phyloP scores from a whole-genome alignment of 2,797 vertebrate genomes.

The Ispidina picta region DNA sequence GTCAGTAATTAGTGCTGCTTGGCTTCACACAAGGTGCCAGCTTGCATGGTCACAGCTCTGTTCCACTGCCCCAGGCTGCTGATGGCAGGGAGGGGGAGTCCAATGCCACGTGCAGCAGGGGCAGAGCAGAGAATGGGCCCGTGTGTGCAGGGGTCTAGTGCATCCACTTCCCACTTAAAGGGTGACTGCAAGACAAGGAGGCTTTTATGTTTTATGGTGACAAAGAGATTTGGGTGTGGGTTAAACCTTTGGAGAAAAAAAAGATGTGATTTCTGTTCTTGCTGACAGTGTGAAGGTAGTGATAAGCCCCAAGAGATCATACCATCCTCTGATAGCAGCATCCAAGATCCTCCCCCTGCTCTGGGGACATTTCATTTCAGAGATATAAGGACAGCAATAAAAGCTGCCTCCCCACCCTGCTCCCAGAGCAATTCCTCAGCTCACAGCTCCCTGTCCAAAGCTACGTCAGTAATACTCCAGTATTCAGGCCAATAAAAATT shows the following conservation, averaged over 20 bases:
- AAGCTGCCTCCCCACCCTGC: slow-evolving; percentile 13
- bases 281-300: background rate
- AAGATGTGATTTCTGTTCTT: background rate
- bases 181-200: background rate
- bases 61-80: background rate
- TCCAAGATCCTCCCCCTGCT: background rate
- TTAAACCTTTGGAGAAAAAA: background rate
- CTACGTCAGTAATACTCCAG: slow-evolving; percentile 13
- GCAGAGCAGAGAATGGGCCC: background rate
- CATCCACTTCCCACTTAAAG: background rate
- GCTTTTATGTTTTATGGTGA: background rate
- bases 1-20: background rate
- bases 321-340: background rate
- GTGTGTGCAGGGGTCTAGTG: background rate
- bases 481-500: slow-evolving; percentile 64
- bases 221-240: background rate
- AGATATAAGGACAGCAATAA: slow-evolving; percentile 16
- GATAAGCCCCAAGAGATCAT: background rate
- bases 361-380: slow-evolving; percentile 32
- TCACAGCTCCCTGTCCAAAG: slow-evolving; percentile 33
- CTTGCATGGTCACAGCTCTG: background rate
- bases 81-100: background rate
- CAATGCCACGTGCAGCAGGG: background rate
- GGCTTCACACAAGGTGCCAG: background rate
- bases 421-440: slow-evolving; percentile 34